Conservation (phyloP, 2,888 invertebrate species). For the Ormyrus labotus region DNA sequence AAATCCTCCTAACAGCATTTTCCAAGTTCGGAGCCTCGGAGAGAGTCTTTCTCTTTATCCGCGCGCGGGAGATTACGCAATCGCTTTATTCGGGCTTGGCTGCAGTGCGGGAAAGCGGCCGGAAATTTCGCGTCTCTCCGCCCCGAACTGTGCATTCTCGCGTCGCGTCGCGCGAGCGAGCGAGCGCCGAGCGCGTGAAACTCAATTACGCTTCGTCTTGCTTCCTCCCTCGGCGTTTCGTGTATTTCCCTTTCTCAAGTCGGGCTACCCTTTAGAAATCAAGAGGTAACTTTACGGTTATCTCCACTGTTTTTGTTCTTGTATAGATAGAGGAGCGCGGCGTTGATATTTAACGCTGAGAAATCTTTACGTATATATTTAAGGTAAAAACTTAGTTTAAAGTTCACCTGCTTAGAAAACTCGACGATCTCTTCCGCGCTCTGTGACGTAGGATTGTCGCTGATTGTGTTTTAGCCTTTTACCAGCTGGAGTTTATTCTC, state of each 20-base stretch:
- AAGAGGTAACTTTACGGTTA: constrained; percentile 36
- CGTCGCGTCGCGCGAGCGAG: constrained; percentile 16
- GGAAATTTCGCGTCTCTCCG: constrained; percentile 44
- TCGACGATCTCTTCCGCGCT: too few relatives aligned
- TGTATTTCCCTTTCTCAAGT: background rate
- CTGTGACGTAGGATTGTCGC: too few relatives aligned
- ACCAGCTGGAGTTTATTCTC: too few relatives aligned
- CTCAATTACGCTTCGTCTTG: constrained; percentile 46
- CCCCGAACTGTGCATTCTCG: constrained; percentile 26
- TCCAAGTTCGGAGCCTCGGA: constrained; percentile 53
- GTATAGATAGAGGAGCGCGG: background rate
- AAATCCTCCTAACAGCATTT: constrained; percentile 56
- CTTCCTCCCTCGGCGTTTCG: background rate
- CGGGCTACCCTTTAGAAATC: constrained; percentile 18
- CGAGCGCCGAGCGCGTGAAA: constrained; percentile 27
- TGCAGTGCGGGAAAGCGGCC: background rate
- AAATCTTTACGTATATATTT: background rate
- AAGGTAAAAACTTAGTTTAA: constrained; percentile 13
- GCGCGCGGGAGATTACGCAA: constrained; percentile 57
- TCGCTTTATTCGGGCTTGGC: constrained; percentile 45
- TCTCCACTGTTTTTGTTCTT: constrained; percentile 35
- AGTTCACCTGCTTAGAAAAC: background rate
- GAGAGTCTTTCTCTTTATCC: constrained; percentile 56
- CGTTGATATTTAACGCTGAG: background rate
- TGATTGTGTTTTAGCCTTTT: too few relatives aligned